These are phyloP conservation scores for Alfaro cultratus DNA, from an alignment of 2,797 vertebrate species.

Conservation along the genomic window DNA sequence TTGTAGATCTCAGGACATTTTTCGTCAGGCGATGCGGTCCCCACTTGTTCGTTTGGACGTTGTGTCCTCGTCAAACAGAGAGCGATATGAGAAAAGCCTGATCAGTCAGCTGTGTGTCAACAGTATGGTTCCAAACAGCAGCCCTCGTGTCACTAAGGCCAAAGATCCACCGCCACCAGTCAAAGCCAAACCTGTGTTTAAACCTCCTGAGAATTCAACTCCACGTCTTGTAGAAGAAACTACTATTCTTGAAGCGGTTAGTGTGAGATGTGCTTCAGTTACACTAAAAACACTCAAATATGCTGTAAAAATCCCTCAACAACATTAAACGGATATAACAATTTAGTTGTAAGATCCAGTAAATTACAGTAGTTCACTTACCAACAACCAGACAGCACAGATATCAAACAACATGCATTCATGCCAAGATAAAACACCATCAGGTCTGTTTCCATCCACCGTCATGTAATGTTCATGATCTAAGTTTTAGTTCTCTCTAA, in stretches of 20 bases:
- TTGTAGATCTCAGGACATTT: conserved; percentile 88
- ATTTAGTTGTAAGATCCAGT: not conserved
- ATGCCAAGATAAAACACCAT: not conserved
- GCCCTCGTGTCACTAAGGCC: conserved; percentile 73
- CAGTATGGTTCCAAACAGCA: conserved; percentile 59
- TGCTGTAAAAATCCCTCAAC: not conserved
- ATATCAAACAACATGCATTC: not conserved
- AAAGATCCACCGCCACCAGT: conserved; percentile 83
- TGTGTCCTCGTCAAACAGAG: conserved; percentile 85
- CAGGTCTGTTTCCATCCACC: not conserved
- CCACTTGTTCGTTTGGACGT: conserved; percentile 85
- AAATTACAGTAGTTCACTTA: not conserved
- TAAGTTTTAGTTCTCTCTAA: not conserved
- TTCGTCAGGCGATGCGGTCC: conserved; percentile 93
- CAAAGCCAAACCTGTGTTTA: conserved; percentile 81
- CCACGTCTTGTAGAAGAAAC: conserved; percentile 55
- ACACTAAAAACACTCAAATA: not conserved
- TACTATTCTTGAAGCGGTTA: conserved; percentile 46
- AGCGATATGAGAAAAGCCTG: conserved; percentile 89
- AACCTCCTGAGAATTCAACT: conserved; percentile 58
- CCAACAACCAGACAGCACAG: not conserved
- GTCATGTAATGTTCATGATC: not conserved
- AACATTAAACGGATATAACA: not conserved
- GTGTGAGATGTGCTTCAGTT: conserved; percentile 40
- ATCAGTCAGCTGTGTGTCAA: conserved; percentile 84